Conservation (phyloP, 2,113 vertebrate species). For the Lanius ludovicianus region DNA sequence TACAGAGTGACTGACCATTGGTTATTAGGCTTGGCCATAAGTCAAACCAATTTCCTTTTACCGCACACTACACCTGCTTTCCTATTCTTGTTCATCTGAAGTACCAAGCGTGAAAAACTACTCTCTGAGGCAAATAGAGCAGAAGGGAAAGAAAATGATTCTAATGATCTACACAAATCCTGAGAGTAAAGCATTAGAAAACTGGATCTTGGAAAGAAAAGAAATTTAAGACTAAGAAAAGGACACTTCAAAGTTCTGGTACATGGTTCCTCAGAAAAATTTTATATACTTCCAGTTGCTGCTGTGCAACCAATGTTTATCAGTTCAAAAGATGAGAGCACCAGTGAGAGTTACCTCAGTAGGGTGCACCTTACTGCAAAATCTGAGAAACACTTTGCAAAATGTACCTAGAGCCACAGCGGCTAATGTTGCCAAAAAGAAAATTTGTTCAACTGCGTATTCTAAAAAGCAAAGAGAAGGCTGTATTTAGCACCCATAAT, state of each 20-base stretch:
- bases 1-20: background rate
- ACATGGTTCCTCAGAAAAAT: background rate
- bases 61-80: background rate
- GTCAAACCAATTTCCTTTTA: background rate
- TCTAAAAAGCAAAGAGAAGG: background rate
- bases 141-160: background rate
- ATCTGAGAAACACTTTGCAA: background rate
- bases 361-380: background rate
- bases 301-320: background rate
- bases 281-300: background rate
- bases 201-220: background rate
- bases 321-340: background rate
- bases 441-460: background rate
- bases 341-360: background rate
- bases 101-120: background rate
- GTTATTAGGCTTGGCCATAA: background rate
- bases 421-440: background rate
- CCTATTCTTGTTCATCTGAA: background rate
- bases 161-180: background rate
- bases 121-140: background rate
- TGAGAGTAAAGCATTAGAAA: background rate
- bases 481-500: background rate
- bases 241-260: background rate
- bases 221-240: background rate
- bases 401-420: background rate